phyloP scores from a whole-genome alignment of 2,888 invertebrate genomes.

The Prosapia bicincta region DNA sequence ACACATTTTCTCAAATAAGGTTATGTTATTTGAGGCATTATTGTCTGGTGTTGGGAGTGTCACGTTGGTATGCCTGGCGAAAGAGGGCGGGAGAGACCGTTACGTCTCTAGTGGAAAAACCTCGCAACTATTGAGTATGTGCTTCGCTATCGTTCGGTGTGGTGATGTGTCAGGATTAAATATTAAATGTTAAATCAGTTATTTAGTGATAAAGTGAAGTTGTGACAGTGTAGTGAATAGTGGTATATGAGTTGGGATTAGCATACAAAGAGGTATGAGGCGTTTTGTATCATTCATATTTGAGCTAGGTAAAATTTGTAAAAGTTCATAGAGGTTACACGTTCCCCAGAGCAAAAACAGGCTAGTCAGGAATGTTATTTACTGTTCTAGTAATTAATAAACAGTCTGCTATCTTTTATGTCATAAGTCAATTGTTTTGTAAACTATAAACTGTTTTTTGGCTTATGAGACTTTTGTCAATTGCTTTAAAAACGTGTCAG shows the following conservation, averaged over 20 bases:
- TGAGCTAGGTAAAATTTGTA: not conserved
- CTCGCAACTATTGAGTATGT: conserved; percentile 7
- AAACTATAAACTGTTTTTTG: too few species aligned
- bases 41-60: not conserved
- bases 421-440: too few species aligned
- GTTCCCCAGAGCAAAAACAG: not conserved
- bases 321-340: not conserved
- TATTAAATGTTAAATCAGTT: not conserved
- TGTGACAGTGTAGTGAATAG: not conserved
- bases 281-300: not conserved
- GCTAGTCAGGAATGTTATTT: not conserved
- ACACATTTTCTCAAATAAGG: too few species aligned
- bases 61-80: not conserved
- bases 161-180: not conserved
- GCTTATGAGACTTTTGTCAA: too few species aligned
- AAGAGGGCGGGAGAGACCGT: conserved; percentile 18
- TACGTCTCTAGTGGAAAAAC: conserved; percentile 17
- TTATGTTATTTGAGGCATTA: too few species aligned
- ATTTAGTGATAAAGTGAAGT: not conserved
- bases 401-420: not conserved
- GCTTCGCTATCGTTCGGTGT: not conserved
- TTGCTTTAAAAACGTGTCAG: too few species aligned
- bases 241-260: not conserved
- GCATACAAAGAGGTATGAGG: not conserved
- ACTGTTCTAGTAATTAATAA: not conserved